A percentile compares a stretch with the other conserved stretches of the same genome.
Conservation (phyloP, 2,113 vertebrate genomes). For the Syngnathus typhle region DNA sequence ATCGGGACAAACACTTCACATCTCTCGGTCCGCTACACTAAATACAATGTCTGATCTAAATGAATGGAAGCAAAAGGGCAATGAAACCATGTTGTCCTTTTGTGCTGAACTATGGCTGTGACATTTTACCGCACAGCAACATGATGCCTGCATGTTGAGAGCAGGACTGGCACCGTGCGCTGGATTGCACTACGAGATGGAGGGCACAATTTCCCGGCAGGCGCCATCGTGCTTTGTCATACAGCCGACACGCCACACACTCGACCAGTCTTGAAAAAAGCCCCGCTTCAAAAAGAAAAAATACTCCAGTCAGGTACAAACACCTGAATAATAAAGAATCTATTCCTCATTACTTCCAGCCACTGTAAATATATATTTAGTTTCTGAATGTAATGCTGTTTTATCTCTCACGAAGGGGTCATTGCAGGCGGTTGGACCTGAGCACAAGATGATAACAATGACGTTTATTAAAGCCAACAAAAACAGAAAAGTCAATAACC, state of each 20-base stretch:
- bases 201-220: conserved; percentile 47
- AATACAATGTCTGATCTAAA: background rate
- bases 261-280: conserved; percentile 19
- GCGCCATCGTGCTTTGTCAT: conserved; percentile 45
- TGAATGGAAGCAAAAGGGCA: conserved; percentile 7
- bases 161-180: conserved; percentile 28
- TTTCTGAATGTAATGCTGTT: background rate
- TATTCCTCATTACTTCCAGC: background rate
- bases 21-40: no score
- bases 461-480: conserved; percentile 4
- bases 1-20: no score
- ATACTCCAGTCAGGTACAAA: background rate
- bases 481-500: background rate
- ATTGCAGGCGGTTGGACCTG: background rate
- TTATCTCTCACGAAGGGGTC: background rate
- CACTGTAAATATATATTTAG: background rate
- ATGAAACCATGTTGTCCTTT: conserved; percentile 46
- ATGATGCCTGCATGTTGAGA: conserved; percentile 31
- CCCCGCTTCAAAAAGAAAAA: background rate
- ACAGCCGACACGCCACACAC: conserved; percentile 38
- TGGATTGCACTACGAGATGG: conserved; percentile 39
- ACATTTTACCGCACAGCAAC: conserved; percentile 46
- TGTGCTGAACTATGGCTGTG: conserved; percentile 49
- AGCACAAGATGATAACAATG: conserved; percentile 8
- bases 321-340: background rate